Evolutionary conservation across 1,140 invertebrate species (phyloP).

Genomic region (Drosophila jambulina): DNA sequence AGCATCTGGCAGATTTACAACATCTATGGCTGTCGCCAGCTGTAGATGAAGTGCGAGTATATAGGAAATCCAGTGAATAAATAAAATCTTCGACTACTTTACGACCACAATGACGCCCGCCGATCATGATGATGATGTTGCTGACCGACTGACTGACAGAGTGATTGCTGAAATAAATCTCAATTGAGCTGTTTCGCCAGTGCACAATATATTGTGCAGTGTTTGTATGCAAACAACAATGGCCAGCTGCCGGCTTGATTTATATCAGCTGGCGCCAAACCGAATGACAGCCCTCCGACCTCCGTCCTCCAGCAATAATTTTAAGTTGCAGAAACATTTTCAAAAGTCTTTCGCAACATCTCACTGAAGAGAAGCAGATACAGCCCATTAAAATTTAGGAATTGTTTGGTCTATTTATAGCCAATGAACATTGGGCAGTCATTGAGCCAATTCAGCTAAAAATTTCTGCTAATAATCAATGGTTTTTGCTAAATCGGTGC

Average conservation of each 20-base stretch:
- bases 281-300: conserved; percentile 30
- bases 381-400: background rate
- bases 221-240: conserved; percentile 35
- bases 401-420: conserved; percentile 17
- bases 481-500: background rate
- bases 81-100: conserved; percentile 35
- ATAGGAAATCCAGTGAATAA: conserved; percentile 67
- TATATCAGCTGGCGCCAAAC: conserved; percentile 64
- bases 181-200: conserved; percentile 55
- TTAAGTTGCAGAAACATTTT: conserved; percentile 24
- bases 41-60: conserved; percentile 31
- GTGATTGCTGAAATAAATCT: conserved; percentile 74
- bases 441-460: background rate
- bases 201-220: conserved; percentile 17
- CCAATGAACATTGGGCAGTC: conserved; percentile 3
- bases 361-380: background rate
- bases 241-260: conserved; percentile 44
- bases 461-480: background rate
- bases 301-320: background rate
- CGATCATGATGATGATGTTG: conserved; percentile 43
- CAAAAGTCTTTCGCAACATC: conserved; percentile 7
- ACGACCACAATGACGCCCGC: conserved; percentile 35
- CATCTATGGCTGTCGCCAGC: conserved; percentile 28
- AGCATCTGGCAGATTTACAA: conserved; percentile 14
- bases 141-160: conserved; percentile 54